These are phyloP conservation scores for Mallotus villosus DNA, from an alignment of 2,797 vertebrate genomes.

Conservation along the genomic window DNA sequence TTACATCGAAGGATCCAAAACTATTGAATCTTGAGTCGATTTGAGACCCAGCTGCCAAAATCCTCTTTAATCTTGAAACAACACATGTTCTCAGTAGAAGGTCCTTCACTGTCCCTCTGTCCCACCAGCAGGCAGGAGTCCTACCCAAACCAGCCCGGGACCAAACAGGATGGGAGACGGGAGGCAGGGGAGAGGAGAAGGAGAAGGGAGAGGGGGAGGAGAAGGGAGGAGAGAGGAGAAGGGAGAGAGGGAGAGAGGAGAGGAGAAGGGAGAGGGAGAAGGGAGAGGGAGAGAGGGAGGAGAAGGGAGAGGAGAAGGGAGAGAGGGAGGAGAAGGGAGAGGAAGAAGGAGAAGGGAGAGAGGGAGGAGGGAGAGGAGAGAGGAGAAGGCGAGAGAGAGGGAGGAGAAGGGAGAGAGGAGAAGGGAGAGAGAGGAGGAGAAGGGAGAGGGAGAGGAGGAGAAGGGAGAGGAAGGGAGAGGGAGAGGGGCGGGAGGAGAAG, in stretches of 20 bases:
- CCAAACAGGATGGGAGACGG: slow-evolving; percentile 56
- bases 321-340: slow-evolving; percentile 48
- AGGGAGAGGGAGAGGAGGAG: slow-evolving; percentile 1
- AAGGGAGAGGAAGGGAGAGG: not conserved
- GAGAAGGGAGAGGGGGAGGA: slow-evolving; percentile 61
- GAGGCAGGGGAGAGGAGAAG: slow-evolving; percentile 67
- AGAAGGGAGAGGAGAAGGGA: slow-evolving; percentile 53
- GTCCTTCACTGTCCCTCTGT: slow-evolving; percentile 43
- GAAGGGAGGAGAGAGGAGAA: slow-evolving; percentile 14
- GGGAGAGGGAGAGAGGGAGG: slow-evolving; percentile 2
- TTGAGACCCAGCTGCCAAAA: slow-evolving; percentile 27
- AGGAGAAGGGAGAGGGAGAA: slow-evolving; percentile 42
- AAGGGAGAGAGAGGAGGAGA: slow-evolving; percentile 64
- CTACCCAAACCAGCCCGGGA: slow-evolving; percentile 41
- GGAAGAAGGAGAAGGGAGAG: not conserved
- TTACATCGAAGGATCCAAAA: slow-evolving; percentile 9
- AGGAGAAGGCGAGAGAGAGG: not conserved
- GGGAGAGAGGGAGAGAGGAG: not conserved
- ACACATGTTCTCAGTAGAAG: slow-evolving; percentile 28
- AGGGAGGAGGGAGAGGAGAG: not conserved
- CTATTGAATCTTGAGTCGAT: slow-evolving; percentile 21
- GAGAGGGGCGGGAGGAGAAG: slow-evolving; percentile 29
- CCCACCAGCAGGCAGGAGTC: slow-evolving; percentile 31
- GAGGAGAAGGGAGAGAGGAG: slow-evolving; percentile 43
- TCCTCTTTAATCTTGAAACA: slow-evolving; percentile 31